phyloP scores from a whole-genome alignment of 2,113 vertebrate genomes.

The Miniopterus natalensis region DNA sequence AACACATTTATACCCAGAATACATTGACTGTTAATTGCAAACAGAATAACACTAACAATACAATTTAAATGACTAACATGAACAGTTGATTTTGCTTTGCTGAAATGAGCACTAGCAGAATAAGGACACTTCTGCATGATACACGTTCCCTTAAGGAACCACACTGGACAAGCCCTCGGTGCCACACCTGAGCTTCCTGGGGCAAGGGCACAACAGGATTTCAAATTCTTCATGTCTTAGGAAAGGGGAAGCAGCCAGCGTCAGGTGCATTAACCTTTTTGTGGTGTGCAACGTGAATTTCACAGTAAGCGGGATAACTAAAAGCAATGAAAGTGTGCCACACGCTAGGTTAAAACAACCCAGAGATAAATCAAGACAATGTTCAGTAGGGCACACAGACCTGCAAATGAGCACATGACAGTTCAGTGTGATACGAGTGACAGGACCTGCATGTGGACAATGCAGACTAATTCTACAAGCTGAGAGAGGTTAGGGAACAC shows the following conservation, averaged over 20 bases:
- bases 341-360: neutral
- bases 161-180: neutral
- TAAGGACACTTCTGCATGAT: neutral
- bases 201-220: neutral
- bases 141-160: neutral
- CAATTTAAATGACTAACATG: neutral
- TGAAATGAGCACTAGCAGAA: neutral
- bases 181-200: neutral
- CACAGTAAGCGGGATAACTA: neutral
- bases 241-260: neutral
- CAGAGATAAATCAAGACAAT: neutral
- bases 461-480: neutral
- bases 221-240: conserved; percentile 8
- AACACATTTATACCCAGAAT: neutral
- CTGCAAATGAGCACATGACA: neutral
- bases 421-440: neutral
- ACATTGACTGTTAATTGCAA: neutral
- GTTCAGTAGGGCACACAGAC: neutral
- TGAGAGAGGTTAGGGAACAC: too few relatives aligned
- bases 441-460: neutral
- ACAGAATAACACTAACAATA: conserved; percentile 6
- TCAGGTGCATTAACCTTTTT: neutral
- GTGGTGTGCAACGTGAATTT: neutral
- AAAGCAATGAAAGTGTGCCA: neutral
- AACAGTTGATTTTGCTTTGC: neutral